Evolutionary conservation across 1,140 invertebrate genomes (phyloP).

Genomic region (Heliothis virescens): DNA sequence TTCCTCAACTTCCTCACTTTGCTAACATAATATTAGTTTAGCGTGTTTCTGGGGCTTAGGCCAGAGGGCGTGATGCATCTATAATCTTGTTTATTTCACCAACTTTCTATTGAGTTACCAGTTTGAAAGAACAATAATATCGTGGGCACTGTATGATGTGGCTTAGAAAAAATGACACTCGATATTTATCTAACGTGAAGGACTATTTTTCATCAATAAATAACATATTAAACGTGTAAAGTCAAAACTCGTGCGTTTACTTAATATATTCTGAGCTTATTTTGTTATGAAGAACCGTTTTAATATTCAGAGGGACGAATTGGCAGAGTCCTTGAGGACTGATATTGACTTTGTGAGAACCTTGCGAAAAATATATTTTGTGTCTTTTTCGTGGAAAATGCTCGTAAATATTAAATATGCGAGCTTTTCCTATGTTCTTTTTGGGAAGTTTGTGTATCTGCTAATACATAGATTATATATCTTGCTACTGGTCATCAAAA

Average conservation of each 20-base stretch:
- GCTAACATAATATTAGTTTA: slow-evolving; percentile 25
- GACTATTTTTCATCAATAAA: too few species aligned
- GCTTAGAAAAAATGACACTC: too few species aligned
- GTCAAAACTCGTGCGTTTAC: too few species aligned
- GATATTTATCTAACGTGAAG: neutral
- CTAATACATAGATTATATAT: too few species aligned
- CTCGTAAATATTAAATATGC: too few species aligned
- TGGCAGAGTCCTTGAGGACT: neutral
- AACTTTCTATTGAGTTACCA: slow-evolving; percentile 30
- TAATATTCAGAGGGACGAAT: slow-evolving; percentile 14
- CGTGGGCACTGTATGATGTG: neutral
- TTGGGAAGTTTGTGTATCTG: too few species aligned
- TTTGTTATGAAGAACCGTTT: slow-evolving; percentile 11
- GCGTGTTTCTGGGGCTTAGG: slow-evolving; percentile 1
- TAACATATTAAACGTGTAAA: too few species aligned
- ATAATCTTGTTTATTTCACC: slow-evolving; percentile 39
- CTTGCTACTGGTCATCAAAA: too few species aligned
- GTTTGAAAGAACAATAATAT: slow-evolving; percentile 8
- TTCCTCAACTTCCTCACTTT: slow-evolving; percentile 21
- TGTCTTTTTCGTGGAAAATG: neutral
- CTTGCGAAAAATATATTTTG: neutral
- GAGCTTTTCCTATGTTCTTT: too few species aligned
- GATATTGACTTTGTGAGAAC: neutral
- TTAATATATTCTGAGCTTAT: neutral
- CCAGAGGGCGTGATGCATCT: slow-evolving; percentile 17